Percentiles rank a stretch among this genome's conserved stretches.
These are phyloP conservation scores for Hybognathus amarus DNA, from an alignment of 2,797 vertebrate genomes.

Conservation along the genomic window DNA sequence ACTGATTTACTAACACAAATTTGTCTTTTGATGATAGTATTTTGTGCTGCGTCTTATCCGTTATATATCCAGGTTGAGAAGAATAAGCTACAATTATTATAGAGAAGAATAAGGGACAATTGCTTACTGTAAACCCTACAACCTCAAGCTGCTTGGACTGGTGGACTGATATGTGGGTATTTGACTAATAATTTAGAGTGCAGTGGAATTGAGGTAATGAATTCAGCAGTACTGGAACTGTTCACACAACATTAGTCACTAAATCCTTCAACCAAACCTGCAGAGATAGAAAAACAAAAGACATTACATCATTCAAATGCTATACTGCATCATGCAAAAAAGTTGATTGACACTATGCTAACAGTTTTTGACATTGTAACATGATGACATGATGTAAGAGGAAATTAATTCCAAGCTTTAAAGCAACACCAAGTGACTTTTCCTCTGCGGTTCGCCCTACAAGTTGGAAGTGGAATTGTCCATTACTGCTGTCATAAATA, in stretches of 20 bases:
- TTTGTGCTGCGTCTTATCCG: background rate
- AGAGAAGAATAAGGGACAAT: too few species aligned
- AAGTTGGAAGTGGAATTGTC: too few species aligned
- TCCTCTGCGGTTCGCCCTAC: too few species aligned
- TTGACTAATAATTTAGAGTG: background rate
- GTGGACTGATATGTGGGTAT: constrained; percentile 8
- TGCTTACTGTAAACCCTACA: background rate
- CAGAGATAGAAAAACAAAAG: constrained; percentile 10
- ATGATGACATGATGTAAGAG: background rate
- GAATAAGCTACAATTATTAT: background rate
- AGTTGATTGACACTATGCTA: background rate
- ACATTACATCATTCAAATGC: background rate
- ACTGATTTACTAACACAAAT: constrained; percentile 1
- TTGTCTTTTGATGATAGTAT: background rate
- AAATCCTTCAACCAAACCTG: constrained; percentile 44
- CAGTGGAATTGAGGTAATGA: constrained; percentile 29
- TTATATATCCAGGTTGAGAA: background rate
- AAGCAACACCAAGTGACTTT: too few species aligned
- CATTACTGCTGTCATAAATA: too few species aligned
- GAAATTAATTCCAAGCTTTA: background rate
- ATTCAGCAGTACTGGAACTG: constrained; percentile 34
- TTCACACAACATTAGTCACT: constrained; percentile 19
- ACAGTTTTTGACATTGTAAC: background rate
- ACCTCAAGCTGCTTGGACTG: background rate
- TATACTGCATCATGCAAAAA: background rate